Percentiles rank a stretch among this genome's conserved stretches.
phyloP scores from a whole-genome alignment of 2,113 vertebrate genomes.

The Cottus gobio region DNA sequence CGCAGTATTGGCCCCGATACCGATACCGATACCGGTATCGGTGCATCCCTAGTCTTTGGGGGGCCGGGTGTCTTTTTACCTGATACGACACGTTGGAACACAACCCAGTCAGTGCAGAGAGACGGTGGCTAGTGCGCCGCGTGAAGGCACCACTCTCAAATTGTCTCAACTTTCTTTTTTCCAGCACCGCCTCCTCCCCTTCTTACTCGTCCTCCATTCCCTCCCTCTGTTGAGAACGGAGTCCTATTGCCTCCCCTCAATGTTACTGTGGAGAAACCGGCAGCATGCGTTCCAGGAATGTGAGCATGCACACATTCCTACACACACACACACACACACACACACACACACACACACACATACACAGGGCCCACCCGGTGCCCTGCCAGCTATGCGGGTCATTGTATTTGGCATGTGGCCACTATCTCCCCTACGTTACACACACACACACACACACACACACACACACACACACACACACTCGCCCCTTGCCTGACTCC shows the following conservation, averaged over 20 bases:
- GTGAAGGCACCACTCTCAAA: background rate
- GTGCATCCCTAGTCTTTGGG: too few relatives aligned
- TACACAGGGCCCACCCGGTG: conserved; percentile 54
- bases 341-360: conserved; percentile 14
- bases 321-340: conserved; percentile 29
- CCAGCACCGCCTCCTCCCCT: conserved; percentile 8
- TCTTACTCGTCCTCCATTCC: background rate
- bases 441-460: conserved; percentile 38
- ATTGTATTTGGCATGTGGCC: conserved; percentile 85
- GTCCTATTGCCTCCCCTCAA: conserved; percentile 37
- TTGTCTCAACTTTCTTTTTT: conserved; percentile 3
- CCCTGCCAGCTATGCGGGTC: conserved; percentile 77
- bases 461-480: conserved; percentile 41
- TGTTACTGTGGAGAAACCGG: conserved; percentile 66
- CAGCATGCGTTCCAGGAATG: conserved; percentile 74
- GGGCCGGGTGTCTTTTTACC: too few relatives aligned
- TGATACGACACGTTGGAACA: background rate
- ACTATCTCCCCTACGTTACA: conserved; percentile 53
- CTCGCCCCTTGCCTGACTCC: conserved; percentile 73
- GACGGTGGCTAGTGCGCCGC: background rate
- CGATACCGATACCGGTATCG: too few relatives aligned
- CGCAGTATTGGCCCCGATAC: too few relatives aligned
- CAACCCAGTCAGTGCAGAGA: background rate
- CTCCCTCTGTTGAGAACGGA: conserved; percentile 38
- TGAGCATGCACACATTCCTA: conserved; percentile 63